Evolutionary conservation across 2,888 invertebrate genomes (phyloP), one percentile per base, ranked within the genome.

Genomic region (Sarcophaga rosellei): DNA sequence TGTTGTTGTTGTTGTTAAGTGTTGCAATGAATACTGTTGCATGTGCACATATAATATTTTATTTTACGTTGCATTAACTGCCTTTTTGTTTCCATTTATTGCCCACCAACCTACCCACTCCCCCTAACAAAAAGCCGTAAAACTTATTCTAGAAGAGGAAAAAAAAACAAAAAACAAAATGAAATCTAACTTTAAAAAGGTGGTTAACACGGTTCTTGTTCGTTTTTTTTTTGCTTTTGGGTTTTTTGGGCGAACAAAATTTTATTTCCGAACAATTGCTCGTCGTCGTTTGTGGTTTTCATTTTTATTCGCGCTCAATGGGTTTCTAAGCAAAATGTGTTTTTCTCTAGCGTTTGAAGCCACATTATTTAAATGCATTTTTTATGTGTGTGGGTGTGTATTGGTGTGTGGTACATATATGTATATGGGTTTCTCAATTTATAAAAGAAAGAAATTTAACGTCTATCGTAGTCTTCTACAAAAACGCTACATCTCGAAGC

Each of bases 21-120:
- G 53, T 53, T 53, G 83, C 74, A 83, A 68, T 61, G 61, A 65
- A 65, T 80, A 63, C 44, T 83, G 77, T 80, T 86, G 86, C 86
- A 74, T 79, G 63, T 63, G 73, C 69, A 75, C 44, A 81, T 74
- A 8, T 0, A 35, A 35, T 35, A 81, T 78, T 86, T 81, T 61
- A 86, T 69, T 81, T 59, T 76, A 75, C 47, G 68, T 21, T 85
- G 78, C 82, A 76, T 80, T 74, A 79, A 82, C 73, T 53, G 69
- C 44, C n/a, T 57, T 65, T 69, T 57, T 47, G 59, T 75, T 72
- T 70, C 4, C 5, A 5, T 62, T 69, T 70, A 2, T 77, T 47
- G 35, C 17, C 17, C 8, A n/a, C 17, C 4, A 12, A 4, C 17
- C 2, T 4, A 3, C 2, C 4, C 17, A 53, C 53, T 15, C 21